Conservation (phyloP, 2,113 vertebrate species). For the Drymodes brunneopygia region DNA sequence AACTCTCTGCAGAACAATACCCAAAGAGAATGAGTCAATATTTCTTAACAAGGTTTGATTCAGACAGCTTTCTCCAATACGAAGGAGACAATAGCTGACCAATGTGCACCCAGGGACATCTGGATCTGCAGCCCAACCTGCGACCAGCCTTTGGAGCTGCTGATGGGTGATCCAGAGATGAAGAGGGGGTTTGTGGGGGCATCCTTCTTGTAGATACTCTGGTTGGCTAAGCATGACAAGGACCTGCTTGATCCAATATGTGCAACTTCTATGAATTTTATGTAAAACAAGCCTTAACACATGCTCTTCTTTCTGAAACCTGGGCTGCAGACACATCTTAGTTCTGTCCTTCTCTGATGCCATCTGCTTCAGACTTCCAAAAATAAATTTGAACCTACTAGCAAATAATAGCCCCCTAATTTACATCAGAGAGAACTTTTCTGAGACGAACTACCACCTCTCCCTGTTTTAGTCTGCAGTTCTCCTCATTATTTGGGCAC, state of each 20-base stretch:
- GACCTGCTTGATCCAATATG: not conserved
- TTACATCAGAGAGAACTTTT: not conserved
- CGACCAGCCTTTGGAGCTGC: not conserved
- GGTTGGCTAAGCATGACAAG: not conserved
- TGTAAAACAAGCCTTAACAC: not conserved
- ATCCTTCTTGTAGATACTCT: not conserved
- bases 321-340: not conserved
- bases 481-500: not conserved
- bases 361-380: not conserved
- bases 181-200: not conserved
- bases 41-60: not conserved
- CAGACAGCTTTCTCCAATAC: not conserved
- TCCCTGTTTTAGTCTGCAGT: not conserved
- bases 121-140: not conserved
- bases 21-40: not conserved
- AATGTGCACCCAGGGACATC: not conserved
- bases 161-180: not conserved
- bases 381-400: not conserved
- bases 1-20: not conserved
- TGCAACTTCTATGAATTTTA: not conserved
- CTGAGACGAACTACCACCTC: not conserved
- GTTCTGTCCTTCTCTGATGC: not conserved
- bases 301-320: not conserved
- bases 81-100: not conserved
- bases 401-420: not conserved